Evolutionary conservation across 2,113 vertebrate species (phyloP), one percentile per base, ranked within the genome.

Genomic region (Zootoca vivipara): DNA sequence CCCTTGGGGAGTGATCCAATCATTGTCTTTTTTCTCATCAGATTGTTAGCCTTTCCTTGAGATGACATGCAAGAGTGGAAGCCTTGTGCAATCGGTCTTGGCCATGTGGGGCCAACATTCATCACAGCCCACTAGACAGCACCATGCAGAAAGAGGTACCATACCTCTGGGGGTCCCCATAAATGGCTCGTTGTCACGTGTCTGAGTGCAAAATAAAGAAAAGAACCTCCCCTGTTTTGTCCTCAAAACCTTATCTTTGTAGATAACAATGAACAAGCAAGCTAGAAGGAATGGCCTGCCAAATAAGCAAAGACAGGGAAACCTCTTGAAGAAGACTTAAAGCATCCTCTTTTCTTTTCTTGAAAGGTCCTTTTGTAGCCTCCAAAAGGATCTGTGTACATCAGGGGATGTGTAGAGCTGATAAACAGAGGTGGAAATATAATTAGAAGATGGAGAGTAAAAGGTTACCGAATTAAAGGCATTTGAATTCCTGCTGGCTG

Each of bases 381-480:
- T 93, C 4, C 77, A 79, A 72, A 86, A 91, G 62, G 12, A 86
- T 92, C 90, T 94, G 78, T 94, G 73, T 93, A 1, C 72, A 85
- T 40, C 38, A 85, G 2, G 1, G 35, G 90, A 91, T 91, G 70
- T 88, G 88, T 81, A 92, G 86, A 90, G 88, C 20, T 87, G 85
- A 94, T 94, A 93, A 94, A 93, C 16, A 93, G 78, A 93, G 9
- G 77, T 91, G 93, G 92, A 93, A 93, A 33, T 26, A 58, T 90
- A 95, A 92, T 87, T 93, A 83, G 87, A 90, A 92, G 38, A 92
- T 93, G 89, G 82, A 85, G 73, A 80, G 33, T 28, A 80, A 91
- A 91, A 93, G 69, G 84, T 92, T 92, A 89, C 26, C 85, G 5
- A 73, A 64, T 91, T 82, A 90, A 28, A 82, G 77, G 24, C 40